phyloP scores from a whole-genome alignment of 2,888 invertebrate genomes.

The Machimus atricapillus region DNA sequence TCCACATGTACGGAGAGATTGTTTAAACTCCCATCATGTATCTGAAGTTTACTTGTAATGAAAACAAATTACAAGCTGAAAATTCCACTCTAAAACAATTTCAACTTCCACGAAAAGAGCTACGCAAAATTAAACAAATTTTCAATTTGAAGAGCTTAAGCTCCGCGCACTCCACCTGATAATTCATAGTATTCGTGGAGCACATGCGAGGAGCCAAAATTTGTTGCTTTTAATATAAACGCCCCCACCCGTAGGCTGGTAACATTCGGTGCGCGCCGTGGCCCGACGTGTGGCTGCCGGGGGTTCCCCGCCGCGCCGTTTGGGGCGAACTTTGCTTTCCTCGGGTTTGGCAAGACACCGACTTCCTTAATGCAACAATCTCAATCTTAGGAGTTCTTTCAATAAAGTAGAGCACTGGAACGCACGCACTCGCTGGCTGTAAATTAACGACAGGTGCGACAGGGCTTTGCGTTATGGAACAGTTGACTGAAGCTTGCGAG shows the following conservation, averaged over 20 bases:
- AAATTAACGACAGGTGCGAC: slow-evolving; percentile 27
- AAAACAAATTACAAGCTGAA: slow-evolving; percentile 2
- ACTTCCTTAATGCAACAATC: slow-evolving; percentile 6
- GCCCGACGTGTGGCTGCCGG: background rate
- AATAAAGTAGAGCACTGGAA: background rate
- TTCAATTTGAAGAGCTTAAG: slow-evolving; percentile 11
- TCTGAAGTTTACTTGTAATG: background rate
- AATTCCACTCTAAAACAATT: slow-evolving; percentile 23
- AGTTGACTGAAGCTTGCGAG: background rate
- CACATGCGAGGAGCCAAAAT: slow-evolving; percentile 23
- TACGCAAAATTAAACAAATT: slow-evolving; percentile 28
- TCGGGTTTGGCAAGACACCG: background rate
- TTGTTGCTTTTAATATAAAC: slow-evolving; percentile 33
- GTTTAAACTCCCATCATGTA: background rate
- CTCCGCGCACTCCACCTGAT: slow-evolving; percentile 17
- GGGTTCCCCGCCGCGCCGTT: background rate
- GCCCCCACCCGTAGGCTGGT: background rate
- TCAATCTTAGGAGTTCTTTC: slow-evolving; percentile 4
- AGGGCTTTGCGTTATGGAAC: slow-evolving; percentile 20
- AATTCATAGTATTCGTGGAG: slow-evolving; percentile 16
- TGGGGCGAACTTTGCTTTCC: background rate
- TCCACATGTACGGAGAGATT: background rate
- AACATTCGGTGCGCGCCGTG: background rate
- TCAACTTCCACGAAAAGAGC: slow-evolving; percentile 6
- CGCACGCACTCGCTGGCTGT: slow-evolving; percentile 15